Evolutionary conservation across 2,113 vertebrate genomes (phyloP).

Genomic region (Geothlypis trichas): DNA sequence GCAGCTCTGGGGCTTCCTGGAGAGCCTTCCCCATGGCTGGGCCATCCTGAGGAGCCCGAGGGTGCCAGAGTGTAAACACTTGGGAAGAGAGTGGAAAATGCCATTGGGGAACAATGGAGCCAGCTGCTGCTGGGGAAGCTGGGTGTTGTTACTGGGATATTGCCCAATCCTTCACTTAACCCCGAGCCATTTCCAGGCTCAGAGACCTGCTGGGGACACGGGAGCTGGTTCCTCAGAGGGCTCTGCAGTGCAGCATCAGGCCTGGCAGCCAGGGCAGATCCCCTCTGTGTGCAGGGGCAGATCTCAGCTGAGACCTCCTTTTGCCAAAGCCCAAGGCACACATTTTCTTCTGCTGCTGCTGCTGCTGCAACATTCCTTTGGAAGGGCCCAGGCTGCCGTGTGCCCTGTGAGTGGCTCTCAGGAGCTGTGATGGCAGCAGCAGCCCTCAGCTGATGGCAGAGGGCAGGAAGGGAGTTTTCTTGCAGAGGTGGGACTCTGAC

Average conservation of each 20-base stretch:
- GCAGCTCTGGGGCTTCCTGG: not conserved
- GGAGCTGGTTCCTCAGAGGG: not conserved
- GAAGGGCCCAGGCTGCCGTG: not conserved
- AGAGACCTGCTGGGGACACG: not conserved
- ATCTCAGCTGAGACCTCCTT: not conserved
- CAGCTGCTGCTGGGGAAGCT: not conserved
- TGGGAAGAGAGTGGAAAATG: constrained; percentile 20
- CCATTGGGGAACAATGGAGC: not conserved
- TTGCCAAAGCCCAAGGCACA: not conserved
- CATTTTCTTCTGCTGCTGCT: not conserved
- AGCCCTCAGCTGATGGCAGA: not conserved
- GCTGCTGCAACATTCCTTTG: not conserved
- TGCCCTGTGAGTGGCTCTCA: not conserved
- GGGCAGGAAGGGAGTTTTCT: constrained; percentile 47
- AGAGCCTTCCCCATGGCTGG: not conserved
- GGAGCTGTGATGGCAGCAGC: not conserved
- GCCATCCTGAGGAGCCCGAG: not conserved
- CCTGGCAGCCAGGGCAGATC: not conserved
- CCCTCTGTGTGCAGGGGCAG: not conserved
- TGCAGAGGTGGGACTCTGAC: not conserved
- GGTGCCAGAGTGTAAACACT: not conserved
- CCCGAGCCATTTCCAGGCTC: not conserved
- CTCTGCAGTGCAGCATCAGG: not conserved
- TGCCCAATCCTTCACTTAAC: not conserved
- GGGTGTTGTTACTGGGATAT: not conserved